Base-by-base conservation (phyloP, 2,113 vertebrate genomes). In the Chionomys nivalis region DNA sequence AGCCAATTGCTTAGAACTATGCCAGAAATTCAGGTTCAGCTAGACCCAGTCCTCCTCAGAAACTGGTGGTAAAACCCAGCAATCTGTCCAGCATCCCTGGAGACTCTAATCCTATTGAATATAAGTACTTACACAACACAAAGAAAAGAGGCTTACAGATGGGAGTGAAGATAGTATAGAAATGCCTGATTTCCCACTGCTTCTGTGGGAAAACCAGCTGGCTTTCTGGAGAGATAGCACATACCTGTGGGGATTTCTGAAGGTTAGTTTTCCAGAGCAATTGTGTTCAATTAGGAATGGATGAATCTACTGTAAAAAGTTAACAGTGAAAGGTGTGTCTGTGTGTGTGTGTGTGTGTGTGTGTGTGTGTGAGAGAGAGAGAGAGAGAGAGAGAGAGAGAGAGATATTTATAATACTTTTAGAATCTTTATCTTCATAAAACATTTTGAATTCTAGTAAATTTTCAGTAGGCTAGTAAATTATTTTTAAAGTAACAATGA, bases 391-490 rank as follows among this genome's bases (percentile, higher is more conserved):
- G 49, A n/a, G 78, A 68, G 7, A 26, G 28, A 75, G 47, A 47
- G 6, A 88, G n/a, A 39, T 26, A 76, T 81, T 93, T 95, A 82
- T 95, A 90, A 89, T 82, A 65, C 13, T 81, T 93, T 94, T 96
- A 94, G 52, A 52, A 52, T 14, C 52, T 52, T 96, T 93, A 68
- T 94, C 78, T 94, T 82, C 90, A 5, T 96, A n/a, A 97, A 96
- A 65, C 7, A 39, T n/a, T 85, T 52, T 87, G 16, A 78, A 39
- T 95, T 93, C 93, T 95, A 85, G 39, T 82, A 81, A 88, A 72
- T 24, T 77, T 79, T 94, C 65, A 96, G 31, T 95, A 70, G 28
- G 4, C 31, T 94, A 39, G 6, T 94, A 83, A 52, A 92, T 87
- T 73, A 93, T 49, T 72, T 94, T 94, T 47, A 75, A 72, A 92